Evolutionary conservation across 2,797 vertebrate species (phyloP), one percentile per base, ranked within the genome.

Genomic region (Choloepus didactylus): DNA sequence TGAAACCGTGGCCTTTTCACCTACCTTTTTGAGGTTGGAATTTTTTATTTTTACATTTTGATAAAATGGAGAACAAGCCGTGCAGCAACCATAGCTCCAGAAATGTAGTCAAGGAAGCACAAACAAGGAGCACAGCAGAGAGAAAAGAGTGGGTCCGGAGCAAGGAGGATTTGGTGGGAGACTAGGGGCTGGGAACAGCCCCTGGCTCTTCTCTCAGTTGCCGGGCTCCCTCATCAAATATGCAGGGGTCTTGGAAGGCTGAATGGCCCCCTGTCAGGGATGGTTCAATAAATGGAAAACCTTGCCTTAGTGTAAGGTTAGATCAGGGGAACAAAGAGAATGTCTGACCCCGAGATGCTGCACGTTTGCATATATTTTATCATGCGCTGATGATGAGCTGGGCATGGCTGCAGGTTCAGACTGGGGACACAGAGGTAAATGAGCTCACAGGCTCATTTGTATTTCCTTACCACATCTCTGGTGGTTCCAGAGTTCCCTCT

Each of bases 61-160:
- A 88, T 91, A 64, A 96, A 95, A 51, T 77, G 72, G 38, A 60
- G 69, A 86, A 54, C 41, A 73, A 51, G 54, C 46, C 54, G 6
- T 54, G 31, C 9, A 69, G 41, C 62, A 89, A 14, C 25, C 67
- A 73, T 25, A 25, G 49, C 49, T 51, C 35, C 46, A 59, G 85
- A 76, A 95, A 70, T 25, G 54, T 25, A 59, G 54, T n/a, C 35
- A 83, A 62, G 21, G 73, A 64, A 3, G 0, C 49, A 4, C 2
- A 46, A 35, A 27, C 23, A 41, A 54, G 56, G 51, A 46, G 16
- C 0, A 0, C 5, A 41, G 41, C 0, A 3, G 12, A 38, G 3
- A 1, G 10, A 41, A 21, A 31, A 25, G 16, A 38, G 8, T 1
- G 18, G 9, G 41, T 10, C 19, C 44, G n/a, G 29, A 66, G 31